These are phyloP conservation scores for Catharus fuscescens DNA, from an alignment of 2,113 vertebrate genomes.

Conservation along the genomic window DNA sequence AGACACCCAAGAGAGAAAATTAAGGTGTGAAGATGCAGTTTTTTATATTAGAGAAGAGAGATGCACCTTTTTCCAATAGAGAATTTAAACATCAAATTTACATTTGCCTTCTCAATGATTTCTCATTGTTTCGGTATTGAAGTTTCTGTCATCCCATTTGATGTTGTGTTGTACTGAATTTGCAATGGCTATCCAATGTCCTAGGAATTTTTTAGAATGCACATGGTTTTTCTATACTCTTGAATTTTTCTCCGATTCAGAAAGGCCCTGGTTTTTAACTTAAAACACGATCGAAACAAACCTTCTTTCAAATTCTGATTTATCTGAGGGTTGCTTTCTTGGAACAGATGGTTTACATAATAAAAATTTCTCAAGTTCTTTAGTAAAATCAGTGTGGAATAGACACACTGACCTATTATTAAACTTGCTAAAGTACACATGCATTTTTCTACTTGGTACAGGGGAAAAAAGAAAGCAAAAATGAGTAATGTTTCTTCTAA, in stretches of 20 bases:
- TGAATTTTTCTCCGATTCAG: background rate
- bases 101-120: background rate
- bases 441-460: background rate
- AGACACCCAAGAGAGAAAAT: background rate
- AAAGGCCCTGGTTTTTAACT: background rate
- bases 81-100: background rate
- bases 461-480: background rate
- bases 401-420: background rate
- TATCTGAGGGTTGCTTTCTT: background rate
- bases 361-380: background rate
- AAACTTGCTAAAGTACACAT: background rate
- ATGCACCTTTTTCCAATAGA: background rate
- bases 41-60: background rate
- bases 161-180: background rate
- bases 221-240: accelerated
- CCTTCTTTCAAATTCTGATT: background rate
- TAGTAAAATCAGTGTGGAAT: background rate
- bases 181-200: background rate
- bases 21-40: background rate
- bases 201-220: background rate
- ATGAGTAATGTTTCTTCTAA: background rate
- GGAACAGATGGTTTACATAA: background rate
- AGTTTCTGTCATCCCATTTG: background rate
- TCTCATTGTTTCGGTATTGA: background rate
- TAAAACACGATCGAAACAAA: background rate